Conservation (phyloP, 2,113 vertebrate genomes). For the Gallinago paraguaiae region DNA sequence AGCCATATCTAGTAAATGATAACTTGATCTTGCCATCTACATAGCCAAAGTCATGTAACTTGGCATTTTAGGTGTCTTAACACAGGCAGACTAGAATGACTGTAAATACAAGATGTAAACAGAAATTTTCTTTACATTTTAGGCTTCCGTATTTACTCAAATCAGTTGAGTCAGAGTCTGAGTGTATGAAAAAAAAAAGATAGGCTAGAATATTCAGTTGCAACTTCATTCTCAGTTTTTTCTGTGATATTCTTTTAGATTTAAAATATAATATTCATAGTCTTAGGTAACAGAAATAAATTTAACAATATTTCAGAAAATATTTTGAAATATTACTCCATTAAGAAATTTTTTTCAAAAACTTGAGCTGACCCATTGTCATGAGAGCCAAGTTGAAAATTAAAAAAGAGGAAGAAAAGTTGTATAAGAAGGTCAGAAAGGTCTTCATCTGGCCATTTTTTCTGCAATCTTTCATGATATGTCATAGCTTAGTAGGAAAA, state of each 20-base stretch:
- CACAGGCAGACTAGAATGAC: neutral
- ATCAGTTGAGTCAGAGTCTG: neutral
- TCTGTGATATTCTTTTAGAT: neutral
- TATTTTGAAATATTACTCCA: neutral
- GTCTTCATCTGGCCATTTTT: neutral
- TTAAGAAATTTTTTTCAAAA: neutral
- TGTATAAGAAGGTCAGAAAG: neutral
- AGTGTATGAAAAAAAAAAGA: neutral
- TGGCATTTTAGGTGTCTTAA: neutral
- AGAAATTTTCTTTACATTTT: neutral
- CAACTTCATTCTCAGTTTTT: neutral
- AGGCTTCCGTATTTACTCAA: neutral
- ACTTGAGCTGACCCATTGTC: neutral
- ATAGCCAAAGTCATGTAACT: neutral
- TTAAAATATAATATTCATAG: conserved; percentile 24
- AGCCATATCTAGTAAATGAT: neutral
- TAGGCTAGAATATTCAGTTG: neutral
- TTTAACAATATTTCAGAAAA: neutral
- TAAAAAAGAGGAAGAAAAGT: neutral
- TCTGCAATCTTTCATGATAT: neutral
- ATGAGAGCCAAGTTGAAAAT: neutral
- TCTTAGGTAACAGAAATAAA: neutral
- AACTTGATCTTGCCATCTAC: neutral
- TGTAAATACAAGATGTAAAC: neutral
- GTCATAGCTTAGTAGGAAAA: neutral